Base-by-base conservation (phyloP, 1,140 invertebrate genomes). In the Globodera ellingtonae region DNA sequence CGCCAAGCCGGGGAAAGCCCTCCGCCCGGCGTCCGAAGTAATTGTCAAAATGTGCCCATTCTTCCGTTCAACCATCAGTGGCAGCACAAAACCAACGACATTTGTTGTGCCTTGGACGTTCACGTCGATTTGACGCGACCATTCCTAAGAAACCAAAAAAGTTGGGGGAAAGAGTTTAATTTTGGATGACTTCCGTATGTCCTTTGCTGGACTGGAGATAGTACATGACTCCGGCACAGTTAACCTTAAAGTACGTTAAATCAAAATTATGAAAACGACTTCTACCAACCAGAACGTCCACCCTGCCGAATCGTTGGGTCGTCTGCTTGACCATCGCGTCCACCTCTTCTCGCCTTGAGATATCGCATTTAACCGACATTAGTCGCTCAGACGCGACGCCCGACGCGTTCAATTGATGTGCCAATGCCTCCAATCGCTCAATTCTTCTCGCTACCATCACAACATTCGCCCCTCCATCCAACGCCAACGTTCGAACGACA, bases 181-280 rank as follows among this genome's bases (percentile, higher is more conserved):
- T 4, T 15, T 44, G 62, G 52, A 9, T 21, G 47, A 82, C 84
- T 46, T 90, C 88, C 73, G 89, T 87, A 72, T 90, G 84, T 21
- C 90, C 69, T 79, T 90, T 91, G 74, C 89, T 90, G 87, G 90
- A 89, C 81, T 89, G 77, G 0, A 88, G 89, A 81, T 91, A 91
- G 78, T 90, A 91, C 90, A 91, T 91, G 15, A 89, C 84, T 8
- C 90, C 90, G 78, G 90, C 90, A 84, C 89, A 89, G 83, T 91
- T 91, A n/a, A 91, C 56, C 56, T 62, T 18, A 13, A 62, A 13
- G 13, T 6, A 62, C 3, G 50, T 9, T 52, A 7, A 52, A 4
- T 9, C 50, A 52, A 13, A 7, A 52, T 6, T 0, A 52, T 7
- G 3, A 62, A 62, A 62, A 62, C 52, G 8, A 6, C 52, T 52